These are phyloP conservation scores for Aythya baeri DNA, from an alignment of 2,113 vertebrate genomes.

Conservation along the genomic window DNA sequence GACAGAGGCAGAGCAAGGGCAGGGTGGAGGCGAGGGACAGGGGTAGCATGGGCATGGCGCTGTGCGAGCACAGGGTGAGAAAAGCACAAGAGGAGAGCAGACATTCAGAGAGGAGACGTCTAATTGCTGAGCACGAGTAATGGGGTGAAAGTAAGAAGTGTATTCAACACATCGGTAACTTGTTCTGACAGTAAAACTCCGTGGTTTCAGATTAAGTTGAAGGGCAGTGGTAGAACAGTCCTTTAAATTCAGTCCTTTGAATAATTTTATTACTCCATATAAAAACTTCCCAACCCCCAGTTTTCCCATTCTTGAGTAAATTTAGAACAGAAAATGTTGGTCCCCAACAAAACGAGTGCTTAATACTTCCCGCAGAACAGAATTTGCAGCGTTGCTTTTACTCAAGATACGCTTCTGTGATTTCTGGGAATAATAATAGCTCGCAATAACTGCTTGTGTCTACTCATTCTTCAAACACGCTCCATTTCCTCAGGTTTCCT, in stretches of 20 bases:
- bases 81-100: not conserved
- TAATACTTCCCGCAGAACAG: not conserved
- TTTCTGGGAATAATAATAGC: not conserved
- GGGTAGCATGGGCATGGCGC: not conserved
- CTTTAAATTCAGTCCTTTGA: not conserved
- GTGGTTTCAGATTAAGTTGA: not conserved
- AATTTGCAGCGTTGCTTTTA: not conserved
- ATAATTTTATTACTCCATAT: not conserved
- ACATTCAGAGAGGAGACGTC: not conserved
- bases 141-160: conserved; percentile 36
- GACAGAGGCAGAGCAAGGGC: fast-evolving
- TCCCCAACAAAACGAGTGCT: not conserved
- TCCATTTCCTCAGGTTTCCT: not conserved
- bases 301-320: not conserved
- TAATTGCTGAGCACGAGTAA: not conserved
- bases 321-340: not conserved
- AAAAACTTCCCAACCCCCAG: not conserved
- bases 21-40: not conserved
- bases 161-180: not conserved
- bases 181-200: not conserved
- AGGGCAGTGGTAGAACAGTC: not conserved
- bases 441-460: not conserved
- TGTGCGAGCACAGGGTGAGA: not conserved
- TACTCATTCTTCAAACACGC: not conserved
- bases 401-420: not conserved